A percentile compares a stretch with the other conserved stretches of the same genome.
Evolutionary conservation across 2,113 vertebrate species (phyloP).

Genomic region (Heterotilapia buettikoferi): DNA sequence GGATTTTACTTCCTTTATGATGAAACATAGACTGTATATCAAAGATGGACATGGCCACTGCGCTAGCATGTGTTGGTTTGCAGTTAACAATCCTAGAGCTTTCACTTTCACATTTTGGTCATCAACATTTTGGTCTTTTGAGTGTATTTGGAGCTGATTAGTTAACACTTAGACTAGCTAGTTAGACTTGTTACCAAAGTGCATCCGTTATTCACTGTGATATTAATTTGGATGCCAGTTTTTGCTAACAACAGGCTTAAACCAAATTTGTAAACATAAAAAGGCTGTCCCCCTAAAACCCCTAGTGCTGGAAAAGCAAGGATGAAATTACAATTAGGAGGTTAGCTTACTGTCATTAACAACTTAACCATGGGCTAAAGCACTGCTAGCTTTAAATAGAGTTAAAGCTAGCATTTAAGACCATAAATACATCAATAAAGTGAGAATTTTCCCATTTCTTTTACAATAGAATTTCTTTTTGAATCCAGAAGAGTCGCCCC

Average conservation of each 20-base stretch:
- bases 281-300: neutral
- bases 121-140: neutral
- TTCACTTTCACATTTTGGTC: neutral
- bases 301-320: rapidly evolving
- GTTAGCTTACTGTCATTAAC: neutral
- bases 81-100: neutral
- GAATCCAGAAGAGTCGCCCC: neutral
- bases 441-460: neutral
- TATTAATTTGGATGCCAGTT: neutral
- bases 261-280: neutral
- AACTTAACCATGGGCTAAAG: neutral
- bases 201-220: neutral
- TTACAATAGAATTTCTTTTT: neutral
- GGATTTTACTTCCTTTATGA: neutral
- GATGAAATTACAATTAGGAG: rapidly evolving
- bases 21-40: neutral
- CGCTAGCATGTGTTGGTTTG: neutral
- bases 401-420: neutral
- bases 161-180: neutral
- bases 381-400: neutral
- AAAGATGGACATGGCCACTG: neutral
- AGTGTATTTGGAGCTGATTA: neutral
- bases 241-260: neutral
- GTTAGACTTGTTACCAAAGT: neutral
- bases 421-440: neutral